Evolutionary conservation across 2,113 vertebrate species (phyloP).

Genomic region (Callopanchax toddi): DNA sequence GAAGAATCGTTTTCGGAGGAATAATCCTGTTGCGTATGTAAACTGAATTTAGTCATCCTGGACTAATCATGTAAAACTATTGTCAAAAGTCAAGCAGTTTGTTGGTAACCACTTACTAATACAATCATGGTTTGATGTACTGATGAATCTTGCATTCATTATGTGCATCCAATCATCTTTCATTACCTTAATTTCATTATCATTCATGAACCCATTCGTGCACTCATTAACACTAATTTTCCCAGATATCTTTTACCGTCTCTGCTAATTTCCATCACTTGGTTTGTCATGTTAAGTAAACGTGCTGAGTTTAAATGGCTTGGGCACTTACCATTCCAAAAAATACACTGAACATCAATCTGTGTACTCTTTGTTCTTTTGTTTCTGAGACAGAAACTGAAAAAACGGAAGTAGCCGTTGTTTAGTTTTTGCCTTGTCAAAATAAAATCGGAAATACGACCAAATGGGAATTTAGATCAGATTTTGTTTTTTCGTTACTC

Average conservation of each 20-base stretch:
- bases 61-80: background rate
- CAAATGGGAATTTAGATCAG: too few species aligned
- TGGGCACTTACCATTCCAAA: background rate
- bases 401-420: too few species aligned
- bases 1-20: background rate
- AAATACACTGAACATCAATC: too few species aligned
- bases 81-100: constrained; percentile 7
- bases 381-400: too few species aligned
- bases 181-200: background rate
- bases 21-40: background rate
- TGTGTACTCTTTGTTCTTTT: too few species aligned
- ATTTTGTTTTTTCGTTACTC: too few species aligned
- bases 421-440: too few species aligned
- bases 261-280: background rate
- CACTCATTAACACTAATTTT: background rate
- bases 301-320: background rate
- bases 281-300: background rate
- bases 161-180: constrained; percentile 5
- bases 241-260: background rate
- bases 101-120: background rate
- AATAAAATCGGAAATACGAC: too few species aligned
- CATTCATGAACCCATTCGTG: background rate
- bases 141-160: background rate
- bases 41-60: constrained; percentile 2
- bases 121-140: background rate